These are phyloP conservation scores for Pyrocoelia pectoralis DNA, from an alignment of 2,888 invertebrate genomes.

Conservation along the genomic window DNA sequence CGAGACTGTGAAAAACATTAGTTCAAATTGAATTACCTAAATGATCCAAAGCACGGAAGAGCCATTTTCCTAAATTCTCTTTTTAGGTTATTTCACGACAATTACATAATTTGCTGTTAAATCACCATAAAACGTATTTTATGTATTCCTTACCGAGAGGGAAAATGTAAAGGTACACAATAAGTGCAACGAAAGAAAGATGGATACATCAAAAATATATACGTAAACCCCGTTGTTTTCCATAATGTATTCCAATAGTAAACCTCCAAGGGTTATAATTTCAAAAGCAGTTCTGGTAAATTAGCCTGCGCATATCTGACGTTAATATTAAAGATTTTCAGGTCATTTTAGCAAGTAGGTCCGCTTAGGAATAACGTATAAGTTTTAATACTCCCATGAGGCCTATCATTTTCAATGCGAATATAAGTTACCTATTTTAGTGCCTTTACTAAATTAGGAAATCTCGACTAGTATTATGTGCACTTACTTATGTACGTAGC, in stretches of 20 bases:
- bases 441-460: too few relatives aligned
- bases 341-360: conserved; percentile 10
- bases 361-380: conserved; percentile 2
- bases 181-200: neutral
- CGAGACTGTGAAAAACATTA: neutral
- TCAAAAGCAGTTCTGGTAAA: neutral
- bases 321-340: conserved; percentile 6
- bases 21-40: neutral
- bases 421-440: conserved; percentile 5
- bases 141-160: neutral
- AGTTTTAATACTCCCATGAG: conserved; percentile 7
- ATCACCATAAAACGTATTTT: neutral
- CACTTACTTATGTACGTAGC: too few relatives aligned
- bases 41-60: neutral
- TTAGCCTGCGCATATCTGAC: neutral
- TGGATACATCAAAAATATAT: too few relatives aligned
- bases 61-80: neutral
- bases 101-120: too few relatives aligned
- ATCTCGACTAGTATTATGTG: too few relatives aligned
- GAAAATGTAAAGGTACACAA: too few relatives aligned
- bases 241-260: too few relatives aligned
- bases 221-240: too few relatives aligned
- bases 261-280: neutral
- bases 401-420: conserved; percentile 1
- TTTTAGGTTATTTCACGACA: neutral